Conservation (phyloP, 2,797 vertebrate species). For the Sylvilagus floridanus region DNA sequence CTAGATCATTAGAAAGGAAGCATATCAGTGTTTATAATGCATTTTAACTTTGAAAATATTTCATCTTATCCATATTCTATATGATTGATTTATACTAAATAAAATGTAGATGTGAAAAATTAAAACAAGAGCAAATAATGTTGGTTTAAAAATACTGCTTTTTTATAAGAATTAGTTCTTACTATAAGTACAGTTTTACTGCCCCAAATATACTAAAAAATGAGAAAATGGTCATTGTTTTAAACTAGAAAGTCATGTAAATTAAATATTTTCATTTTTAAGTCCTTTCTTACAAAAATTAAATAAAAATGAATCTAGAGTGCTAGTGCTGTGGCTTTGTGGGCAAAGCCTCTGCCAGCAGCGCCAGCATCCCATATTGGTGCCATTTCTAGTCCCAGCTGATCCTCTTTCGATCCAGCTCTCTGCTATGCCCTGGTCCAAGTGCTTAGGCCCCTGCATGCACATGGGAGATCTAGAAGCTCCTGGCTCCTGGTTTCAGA, state of each 20-base stretch:
- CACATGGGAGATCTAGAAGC: too few species aligned
- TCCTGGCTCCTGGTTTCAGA: too few species aligned
- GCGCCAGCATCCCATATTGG: too few species aligned
- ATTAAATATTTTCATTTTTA: neutral
- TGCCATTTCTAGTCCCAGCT: too few species aligned
- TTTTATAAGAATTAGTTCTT: neutral
- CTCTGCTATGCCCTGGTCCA: too few species aligned
- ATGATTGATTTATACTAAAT: neutral
- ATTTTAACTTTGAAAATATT: neutral
- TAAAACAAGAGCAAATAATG: neutral
- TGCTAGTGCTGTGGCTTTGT: too few species aligned
- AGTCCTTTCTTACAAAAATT: neutral
- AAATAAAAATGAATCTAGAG: neutral
- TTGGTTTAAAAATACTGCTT: neutral
- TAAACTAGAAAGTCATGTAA: neutral
- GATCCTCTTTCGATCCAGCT: too few species aligned
- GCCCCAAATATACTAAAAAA: conserved; percentile 1
- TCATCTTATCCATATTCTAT: neutral
- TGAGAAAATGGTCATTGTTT: neutral
- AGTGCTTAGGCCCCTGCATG: too few species aligned
- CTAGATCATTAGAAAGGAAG: neutral
- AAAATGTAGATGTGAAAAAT: neutral
- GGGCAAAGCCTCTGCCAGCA: too few species aligned
- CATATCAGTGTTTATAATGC: neutral
- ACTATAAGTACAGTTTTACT: neutral